These are phyloP conservation scores for Plectropomus leopardus DNA, from an alignment of 2,113 vertebrate species.

Conservation along the genomic window DNA sequence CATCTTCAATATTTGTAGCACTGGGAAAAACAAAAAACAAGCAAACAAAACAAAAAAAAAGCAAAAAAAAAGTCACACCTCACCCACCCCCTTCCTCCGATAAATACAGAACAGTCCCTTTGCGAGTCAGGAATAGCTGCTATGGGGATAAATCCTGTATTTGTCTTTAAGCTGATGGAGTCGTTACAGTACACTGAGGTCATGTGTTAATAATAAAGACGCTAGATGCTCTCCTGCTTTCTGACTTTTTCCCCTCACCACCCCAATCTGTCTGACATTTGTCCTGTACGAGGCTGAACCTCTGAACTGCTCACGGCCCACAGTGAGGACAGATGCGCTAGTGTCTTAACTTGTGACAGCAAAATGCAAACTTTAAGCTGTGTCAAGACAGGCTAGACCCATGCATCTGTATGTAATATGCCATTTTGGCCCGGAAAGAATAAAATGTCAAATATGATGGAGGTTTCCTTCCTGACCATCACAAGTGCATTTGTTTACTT, in stretches of 20 bases:
- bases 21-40: no score
- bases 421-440: neutral
- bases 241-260: conserved; percentile 2
- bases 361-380: neutral
- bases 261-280: neutral
- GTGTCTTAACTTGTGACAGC: neutral
- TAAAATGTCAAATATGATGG: neutral
- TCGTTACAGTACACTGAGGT: neutral
- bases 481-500: conserved; percentile 8
- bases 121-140: conserved; percentile 10
- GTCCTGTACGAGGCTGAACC: neutral
- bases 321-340: neutral
- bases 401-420: neutral
- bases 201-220: neutral
- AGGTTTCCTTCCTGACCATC: conserved; percentile 9
- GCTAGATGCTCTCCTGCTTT: neutral
- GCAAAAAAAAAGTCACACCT: no score
- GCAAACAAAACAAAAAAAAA: no score
- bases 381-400: neutral
- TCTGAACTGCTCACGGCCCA: neutral
- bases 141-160: neutral
- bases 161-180: neutral
- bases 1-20: no score
- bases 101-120: no score
- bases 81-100: no score